A percentile compares a stretch with the other conserved stretches of the same genome.
phyloP scores from a whole-genome alignment of 2,888 invertebrate genomes.

The Drosophila percnosoma region DNA sequence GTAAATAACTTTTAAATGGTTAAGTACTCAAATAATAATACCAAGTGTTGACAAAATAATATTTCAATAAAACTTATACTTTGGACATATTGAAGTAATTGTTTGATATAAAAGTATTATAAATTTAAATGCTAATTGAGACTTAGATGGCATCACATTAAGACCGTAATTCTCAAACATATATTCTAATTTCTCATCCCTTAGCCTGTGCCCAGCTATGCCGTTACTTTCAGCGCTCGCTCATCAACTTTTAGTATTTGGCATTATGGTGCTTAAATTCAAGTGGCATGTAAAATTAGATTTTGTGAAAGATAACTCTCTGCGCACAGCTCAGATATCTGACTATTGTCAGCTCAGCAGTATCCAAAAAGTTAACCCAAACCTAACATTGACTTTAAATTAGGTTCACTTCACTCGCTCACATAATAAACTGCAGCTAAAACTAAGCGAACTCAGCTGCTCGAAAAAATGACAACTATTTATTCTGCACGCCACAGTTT shows the following conservation, averaged over 20 bases:
- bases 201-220: background rate
- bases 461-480: background rate
- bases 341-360: conserved; percentile 8
- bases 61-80: background rate
- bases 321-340: conserved; percentile 12
- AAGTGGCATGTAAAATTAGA: conserved; percentile 20
- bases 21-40: background rate
- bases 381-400: conserved; percentile 69
- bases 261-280: conserved; percentile 3
- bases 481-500: background rate
- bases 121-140: background rate
- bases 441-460: conserved; percentile 37
- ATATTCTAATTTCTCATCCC: background rate
- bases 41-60: background rate
- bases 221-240: conserved; percentile 12
- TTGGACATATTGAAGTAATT: background rate
- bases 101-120: background rate
- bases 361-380: conserved; percentile 30
- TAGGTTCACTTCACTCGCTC: conserved; percentile 68
- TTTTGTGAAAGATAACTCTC: conserved; percentile 4
- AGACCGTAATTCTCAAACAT: background rate
- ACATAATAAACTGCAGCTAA: conserved; percentile 66
- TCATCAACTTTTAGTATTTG: conserved; percentile 19
- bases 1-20: background rate
- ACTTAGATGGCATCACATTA: background rate